Percentiles rank a stretch among this genome's conserved stretches.
phyloP scores from a whole-genome alignment of 92 coral and sea anemone species.

The Paramuricea clavata region DNA sequence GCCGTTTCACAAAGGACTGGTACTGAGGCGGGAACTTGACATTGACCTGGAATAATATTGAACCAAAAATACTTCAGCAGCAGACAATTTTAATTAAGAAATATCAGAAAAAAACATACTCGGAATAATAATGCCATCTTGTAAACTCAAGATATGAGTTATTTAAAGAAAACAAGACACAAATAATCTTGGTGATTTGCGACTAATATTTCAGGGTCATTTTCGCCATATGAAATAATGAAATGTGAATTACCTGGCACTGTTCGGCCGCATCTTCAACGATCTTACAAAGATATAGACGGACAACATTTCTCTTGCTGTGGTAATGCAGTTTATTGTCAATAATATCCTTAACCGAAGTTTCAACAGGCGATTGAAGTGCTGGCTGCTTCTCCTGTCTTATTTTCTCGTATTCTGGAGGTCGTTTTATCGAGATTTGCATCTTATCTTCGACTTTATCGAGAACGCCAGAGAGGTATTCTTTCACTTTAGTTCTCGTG shows the following conservation, averaged over 20 bases:
- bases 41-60: neutral
- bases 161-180: too few relatives aligned
- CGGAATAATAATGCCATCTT: too few relatives aligned
- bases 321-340: neutral
- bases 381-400: neutral
- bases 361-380: neutral
- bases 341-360: neutral
- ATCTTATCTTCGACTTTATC: constrained; percentile 14
- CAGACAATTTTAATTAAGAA: too few relatives aligned
- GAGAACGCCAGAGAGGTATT: constrained; percentile 5
- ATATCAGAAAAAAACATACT: too few relatives aligned
- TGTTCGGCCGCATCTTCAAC: constrained; percentile 10
- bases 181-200: too few relatives aligned
- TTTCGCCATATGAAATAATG: too few relatives aligned
- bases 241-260: neutral
- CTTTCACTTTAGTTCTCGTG: constrained; percentile 15
- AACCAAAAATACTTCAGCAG: too few relatives aligned
- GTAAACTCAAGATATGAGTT: too few relatives aligned
- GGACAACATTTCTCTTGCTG: neutral
- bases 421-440: constrained; percentile 15
- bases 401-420: constrained; percentile 18
- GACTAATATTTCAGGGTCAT: too few relatives aligned
- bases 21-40: constrained; percentile 29
- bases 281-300: constrained; percentile 12
- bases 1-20: constrained; percentile 16